Evolutionary conservation across 64 coral and sea anemone genomes (phyloP).

Genomic region (Montipora sp.): DNA sequence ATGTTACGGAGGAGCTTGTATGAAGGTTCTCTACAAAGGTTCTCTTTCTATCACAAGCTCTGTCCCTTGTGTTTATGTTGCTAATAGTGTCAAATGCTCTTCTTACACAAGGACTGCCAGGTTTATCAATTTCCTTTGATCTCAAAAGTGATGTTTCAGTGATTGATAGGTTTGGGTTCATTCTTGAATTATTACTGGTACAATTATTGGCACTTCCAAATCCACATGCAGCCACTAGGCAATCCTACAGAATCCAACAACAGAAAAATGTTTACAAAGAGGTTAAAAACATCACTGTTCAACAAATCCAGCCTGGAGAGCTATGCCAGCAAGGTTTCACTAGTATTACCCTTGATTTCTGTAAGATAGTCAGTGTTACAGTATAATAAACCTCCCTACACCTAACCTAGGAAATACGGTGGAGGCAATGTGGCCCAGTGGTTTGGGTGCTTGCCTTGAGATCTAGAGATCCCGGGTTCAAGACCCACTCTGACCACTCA

Average conservation of each 20-base stretch:
- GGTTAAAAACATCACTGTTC: too few relatives aligned
- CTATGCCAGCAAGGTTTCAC: too few relatives aligned
- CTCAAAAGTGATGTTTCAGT: conserved; percentile 1
- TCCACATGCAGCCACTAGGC: conserved; percentile 58
- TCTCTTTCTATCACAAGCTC: conserved; percentile 6
- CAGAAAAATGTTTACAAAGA: background rate
- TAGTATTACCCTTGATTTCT: too few relatives aligned
- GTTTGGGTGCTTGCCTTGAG: too few relatives aligned
- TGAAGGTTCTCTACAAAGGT: background rate
- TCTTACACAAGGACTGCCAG: background rate
- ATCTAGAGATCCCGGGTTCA: too few relatives aligned
- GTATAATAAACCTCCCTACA: too few relatives aligned
- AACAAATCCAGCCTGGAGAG: too few relatives aligned
- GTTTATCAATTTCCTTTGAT: conserved; percentile 16
- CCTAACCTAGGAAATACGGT: too few relatives aligned
- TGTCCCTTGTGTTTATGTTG: background rate
- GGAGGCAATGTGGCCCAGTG: too few relatives aligned
- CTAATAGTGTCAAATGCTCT: background rate
- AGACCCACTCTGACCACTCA: too few relatives aligned
- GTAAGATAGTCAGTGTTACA: too few relatives aligned
- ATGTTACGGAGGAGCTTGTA: background rate
- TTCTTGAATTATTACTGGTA: background rate
- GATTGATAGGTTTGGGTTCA: background rate
- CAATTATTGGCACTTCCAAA: background rate
- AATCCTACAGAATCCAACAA: conserved; percentile 17